Conservation (phyloP, 2,113 vertebrate species). For the Polypterus senegalus region DNA sequence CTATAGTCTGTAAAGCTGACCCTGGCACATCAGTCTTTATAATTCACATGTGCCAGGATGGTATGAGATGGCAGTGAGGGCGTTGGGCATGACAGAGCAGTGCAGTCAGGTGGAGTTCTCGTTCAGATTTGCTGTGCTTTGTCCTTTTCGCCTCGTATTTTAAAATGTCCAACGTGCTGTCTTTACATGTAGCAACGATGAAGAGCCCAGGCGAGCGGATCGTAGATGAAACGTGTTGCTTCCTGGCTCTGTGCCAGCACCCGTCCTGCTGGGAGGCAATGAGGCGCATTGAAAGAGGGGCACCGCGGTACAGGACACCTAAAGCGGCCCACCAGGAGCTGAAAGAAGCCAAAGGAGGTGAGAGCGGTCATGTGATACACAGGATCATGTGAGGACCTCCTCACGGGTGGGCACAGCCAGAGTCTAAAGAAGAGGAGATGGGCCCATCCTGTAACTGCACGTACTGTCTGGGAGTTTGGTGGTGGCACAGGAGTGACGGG, state of each 20-base stretch:
- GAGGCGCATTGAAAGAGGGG: slow-evolving; percentile 29
- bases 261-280: slow-evolving; percentile 37
- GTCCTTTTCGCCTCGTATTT: neutral
- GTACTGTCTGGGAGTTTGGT: neutral
- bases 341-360: too few species aligned
- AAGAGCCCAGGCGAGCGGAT: neutral
- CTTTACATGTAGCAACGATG: neutral
- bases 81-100: neutral
- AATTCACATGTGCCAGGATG: too few species aligned
- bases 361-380: too few species aligned
- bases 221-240: slow-evolving; percentile 33
- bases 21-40: too few species aligned
- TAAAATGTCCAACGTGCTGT: neutral
- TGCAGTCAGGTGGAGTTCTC: neutral
- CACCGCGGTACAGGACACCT: slow-evolving; percentile 15
- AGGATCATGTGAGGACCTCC: too few species aligned
- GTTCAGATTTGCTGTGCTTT: neutral
- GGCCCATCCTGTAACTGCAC: too few species aligned
- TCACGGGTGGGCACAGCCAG: too few species aligned
- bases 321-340: neutral
- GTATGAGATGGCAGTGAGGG: neutral
- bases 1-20: too few species aligned
- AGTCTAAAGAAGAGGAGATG: too few species aligned
- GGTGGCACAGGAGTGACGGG: too few species aligned
- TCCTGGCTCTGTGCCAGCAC: slow-evolving; percentile 24